Percentiles rank a stretch among this genome's conserved stretches.
These are phyloP conservation scores for Drosophila melanogaster DNA, from an alignment of 1,140 invertebrate genomes.

Conservation along the genomic window DNA sequence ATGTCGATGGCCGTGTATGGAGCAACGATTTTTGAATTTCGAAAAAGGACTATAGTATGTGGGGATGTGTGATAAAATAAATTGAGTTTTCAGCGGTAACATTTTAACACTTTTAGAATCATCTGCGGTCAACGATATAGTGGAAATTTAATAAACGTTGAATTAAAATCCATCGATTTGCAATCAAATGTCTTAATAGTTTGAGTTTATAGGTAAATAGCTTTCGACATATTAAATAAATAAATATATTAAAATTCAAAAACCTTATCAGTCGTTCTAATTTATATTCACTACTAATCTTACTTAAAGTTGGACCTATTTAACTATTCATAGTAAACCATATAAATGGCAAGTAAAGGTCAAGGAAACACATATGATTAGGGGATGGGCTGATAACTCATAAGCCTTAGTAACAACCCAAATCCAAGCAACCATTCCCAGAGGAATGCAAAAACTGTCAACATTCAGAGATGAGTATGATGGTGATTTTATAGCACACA, in stretches of 20 bases:
- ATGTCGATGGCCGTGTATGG: constrained; percentile 3
- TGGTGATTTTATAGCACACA: constrained; percentile 72
- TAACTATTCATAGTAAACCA: constrained; percentile 36
- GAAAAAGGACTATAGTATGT: background rate
- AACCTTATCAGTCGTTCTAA: background rate
- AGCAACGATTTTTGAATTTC: constrained; percentile 19
- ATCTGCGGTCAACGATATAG: constrained; percentile 22
- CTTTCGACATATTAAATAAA: background rate
- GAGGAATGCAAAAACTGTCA: constrained; percentile 68
- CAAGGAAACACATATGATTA: constrained; percentile 3
- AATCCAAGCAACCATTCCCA: constrained; percentile 38
- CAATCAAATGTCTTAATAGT: constrained; percentile 18
- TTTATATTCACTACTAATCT: background rate
- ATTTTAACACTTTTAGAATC: constrained; percentile 40
- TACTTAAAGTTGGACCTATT: background rate
- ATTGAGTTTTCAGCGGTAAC: constrained; percentile 30
- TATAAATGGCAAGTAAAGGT: constrained; percentile 50
- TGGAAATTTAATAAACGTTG: constrained; percentile 41
- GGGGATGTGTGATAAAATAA: constrained; percentile 26
- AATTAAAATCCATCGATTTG: constrained; percentile 43
- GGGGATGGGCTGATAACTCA: constrained; percentile 21
- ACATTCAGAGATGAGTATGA: constrained; percentile 67
- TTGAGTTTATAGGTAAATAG: background rate
- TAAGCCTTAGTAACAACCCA: constrained; percentile 14
- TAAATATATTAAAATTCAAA: background rate